Conservation (phyloP, 2,113 vertebrate genomes). For the Narcine bancroftii region DNA sequence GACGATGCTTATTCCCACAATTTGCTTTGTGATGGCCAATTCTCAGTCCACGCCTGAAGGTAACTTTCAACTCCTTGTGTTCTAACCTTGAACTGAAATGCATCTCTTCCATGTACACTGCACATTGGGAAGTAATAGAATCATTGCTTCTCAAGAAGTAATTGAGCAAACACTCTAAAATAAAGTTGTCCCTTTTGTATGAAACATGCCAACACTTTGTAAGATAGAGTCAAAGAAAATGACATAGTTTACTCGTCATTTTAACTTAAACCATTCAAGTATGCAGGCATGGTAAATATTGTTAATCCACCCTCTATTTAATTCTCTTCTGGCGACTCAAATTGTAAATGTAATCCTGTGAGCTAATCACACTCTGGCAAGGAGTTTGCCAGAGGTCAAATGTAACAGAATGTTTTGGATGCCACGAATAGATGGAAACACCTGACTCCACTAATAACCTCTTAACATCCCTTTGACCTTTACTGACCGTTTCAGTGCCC, state of each 20-base stretch:
- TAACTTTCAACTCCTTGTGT: no score
- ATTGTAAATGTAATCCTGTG: background rate
- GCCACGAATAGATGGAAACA: constrained; percentile 16
- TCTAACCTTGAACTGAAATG: background rate
- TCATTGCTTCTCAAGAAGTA: background rate
- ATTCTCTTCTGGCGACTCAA: background rate
- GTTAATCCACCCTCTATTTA: background rate
- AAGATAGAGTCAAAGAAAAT: background rate
- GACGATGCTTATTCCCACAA: no score
- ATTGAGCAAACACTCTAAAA: background rate
- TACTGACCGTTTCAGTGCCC: background rate
- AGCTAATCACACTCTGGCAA: background rate
- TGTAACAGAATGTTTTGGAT: constrained; percentile 9
- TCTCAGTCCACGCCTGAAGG: no score
- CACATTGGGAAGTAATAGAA: background rate
- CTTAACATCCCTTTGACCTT: constrained; percentile 29
- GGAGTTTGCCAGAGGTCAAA: constrained; percentile 10
- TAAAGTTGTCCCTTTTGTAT: background rate
- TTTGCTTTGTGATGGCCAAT: no score
- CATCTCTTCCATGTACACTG: background rate
- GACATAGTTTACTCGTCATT: background rate
- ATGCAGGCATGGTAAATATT: background rate
- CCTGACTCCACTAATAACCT: constrained; percentile 20
- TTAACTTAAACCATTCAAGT: background rate
- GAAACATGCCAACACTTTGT: background rate